Evolutionary conservation across 2,113 vertebrate species (phyloP).

Genomic region (Plestiodon gilberti): DNA sequence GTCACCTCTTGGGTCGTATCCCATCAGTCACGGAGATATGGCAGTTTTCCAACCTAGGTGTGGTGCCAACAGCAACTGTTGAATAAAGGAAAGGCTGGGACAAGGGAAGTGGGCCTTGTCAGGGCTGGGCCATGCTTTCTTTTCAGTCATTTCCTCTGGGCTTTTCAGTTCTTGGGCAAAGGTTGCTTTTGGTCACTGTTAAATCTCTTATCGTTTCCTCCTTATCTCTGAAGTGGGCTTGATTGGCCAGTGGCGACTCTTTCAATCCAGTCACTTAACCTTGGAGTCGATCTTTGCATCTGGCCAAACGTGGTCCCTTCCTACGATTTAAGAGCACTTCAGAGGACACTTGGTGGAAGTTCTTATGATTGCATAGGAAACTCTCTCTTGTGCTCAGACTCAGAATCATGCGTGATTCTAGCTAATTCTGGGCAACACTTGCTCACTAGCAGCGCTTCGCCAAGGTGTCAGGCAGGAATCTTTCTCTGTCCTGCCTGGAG

Average conservation of each 20-base stretch:
- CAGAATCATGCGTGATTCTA: too few species aligned
- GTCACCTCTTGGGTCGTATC: conserved; percentile 65
- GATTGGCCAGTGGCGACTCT: conserved; percentile 25
- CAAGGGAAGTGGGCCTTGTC: conserved; percentile 61
- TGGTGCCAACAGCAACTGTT: conserved; percentile 52
- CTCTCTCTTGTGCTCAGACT: neutral
- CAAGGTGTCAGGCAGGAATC: too few species aligned
- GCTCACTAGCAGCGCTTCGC: too few species aligned
- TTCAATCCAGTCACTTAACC: conserved; percentile 23
- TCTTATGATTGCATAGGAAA: neutral
- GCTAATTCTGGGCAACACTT: too few species aligned
- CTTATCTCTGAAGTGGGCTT: conserved; percentile 21
- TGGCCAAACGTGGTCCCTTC: neutral
- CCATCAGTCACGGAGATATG: conserved; percentile 60
- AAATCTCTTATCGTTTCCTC: conserved; percentile 35
- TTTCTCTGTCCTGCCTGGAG: too few species aligned
- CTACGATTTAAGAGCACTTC: conserved; percentile 16
- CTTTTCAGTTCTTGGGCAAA: conserved; percentile 50
- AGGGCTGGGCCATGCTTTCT: conserved; percentile 52
- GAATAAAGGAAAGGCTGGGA: conserved; percentile 73
- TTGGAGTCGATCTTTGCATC: neutral
- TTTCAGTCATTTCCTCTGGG: conserved; percentile 64
- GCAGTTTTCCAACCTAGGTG: conserved; percentile 55
- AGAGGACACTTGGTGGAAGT: neutral
- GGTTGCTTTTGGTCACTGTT: conserved; percentile 19